Evolutionary conservation across 2,113 vertebrate species (phyloP), one percentile per base, ranked within the genome.

Genomic region (Carlito syrichta): DNA sequence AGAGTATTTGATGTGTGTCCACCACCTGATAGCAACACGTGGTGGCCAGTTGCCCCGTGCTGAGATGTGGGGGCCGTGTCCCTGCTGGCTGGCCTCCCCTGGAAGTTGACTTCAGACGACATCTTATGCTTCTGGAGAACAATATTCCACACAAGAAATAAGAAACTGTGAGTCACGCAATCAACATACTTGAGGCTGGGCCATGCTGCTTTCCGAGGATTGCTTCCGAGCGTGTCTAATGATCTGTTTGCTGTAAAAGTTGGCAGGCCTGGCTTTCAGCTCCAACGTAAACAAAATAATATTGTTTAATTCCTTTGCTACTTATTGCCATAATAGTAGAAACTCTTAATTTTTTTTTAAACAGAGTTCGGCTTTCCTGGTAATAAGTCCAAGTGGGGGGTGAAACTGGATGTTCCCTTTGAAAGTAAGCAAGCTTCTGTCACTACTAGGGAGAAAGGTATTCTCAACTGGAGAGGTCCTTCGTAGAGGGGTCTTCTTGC

Each of bases 191-290:
- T 83, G 97, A 94, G 58, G 63, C 95, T 97, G 86, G 91, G 89
- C 83, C 30, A 6, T 16, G 58, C 63, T 86, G 78, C 92, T 96
- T 89, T 95, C 94, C 76, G 78, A 93, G 62, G 54, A 73, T 93
- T 97, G 73, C 94, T 96, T 97, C 96, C 96, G 63, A 79, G 74
- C 45, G 91, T 2, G 3, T 88, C 96, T 96, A 98, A 97, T 97
- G 97, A 97, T 96, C 94, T 96, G 96, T 97, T 98, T 96, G 94
- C 95, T 95, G 17, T 85, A 77, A 89, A 97, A 81, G 20, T 95
- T 96, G 93, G 93, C 91, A 97, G 76, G 76, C 89, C 45, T 82
- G 78, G 50, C 71, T 84, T 93, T 91, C 45, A 58, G 96, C 38
- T 40, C 74, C 58, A 88, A 79, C 94, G 54, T 97, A 98, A 97